Base-by-base conservation (phyloP, 2,113 vertebrate genomes). In the Ursus arctos region DNA sequence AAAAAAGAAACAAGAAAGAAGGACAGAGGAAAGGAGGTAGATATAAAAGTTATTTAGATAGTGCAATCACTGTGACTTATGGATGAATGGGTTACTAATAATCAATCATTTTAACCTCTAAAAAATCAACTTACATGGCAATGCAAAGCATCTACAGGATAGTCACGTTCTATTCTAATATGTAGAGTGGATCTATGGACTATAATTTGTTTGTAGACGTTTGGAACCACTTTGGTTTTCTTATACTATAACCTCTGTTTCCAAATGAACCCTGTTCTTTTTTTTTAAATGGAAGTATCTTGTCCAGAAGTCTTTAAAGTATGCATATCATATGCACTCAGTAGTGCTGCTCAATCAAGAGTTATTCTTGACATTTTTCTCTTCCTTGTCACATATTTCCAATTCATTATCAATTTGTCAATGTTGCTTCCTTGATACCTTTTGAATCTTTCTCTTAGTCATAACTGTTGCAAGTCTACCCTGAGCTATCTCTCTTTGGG, bases 361-460 rank as follows among this genome's bases (percentile, higher is more conserved):
- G 72, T 92, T 57, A 72, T 40, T 90, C 51, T 47, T 67, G 15
- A 81, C 6, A 55, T 11, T 49, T 95, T 88, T 86, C 13, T 91
- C n/a, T 77, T 80, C 14, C 22, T 67, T 13, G 5, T 36, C 36
- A 94, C 43, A 33, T 8, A 87, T 92, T 96, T 86, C 59, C 63
- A 92, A 65, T 59, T 69, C 24, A 88, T 93, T 80, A 31, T 0
- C 61, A 96, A 79, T 91, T n/a, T 92, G 22, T 28, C 43, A 86
- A 15, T 72, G 10, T 31, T 71, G 3, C 47, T 83, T 72, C 49
- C 33, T 71, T 61, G 16, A 55, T 86, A 89, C 14, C 49, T 88
- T 88, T 80, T 90, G 18, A 93, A 49, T 83, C 24, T 87, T 77
- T 36, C 22, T 21, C 9, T 92, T 47, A 21, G 13, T 51, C 15